Percentiles rank a stretch among this genome's conserved stretches.
These are phyloP conservation scores for Phrynocephalus forsythii DNA, from an alignment of 2,797 vertebrate genomes.

Conservation along the genomic window DNA sequence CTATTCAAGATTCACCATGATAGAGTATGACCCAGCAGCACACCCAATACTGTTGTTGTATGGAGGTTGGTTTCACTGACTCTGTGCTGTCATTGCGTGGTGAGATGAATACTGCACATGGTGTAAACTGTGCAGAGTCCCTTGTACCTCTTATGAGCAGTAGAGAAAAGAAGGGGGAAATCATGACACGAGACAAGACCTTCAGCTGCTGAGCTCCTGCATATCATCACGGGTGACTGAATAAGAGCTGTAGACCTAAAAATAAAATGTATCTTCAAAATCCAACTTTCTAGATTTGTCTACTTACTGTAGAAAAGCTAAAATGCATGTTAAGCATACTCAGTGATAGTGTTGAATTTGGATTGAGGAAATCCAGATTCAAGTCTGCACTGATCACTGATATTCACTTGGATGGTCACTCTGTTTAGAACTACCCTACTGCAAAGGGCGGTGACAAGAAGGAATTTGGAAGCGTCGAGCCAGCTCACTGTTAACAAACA, in stretches of 20 bases:
- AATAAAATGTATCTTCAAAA: not conserved
- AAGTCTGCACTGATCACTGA: too few relatives aligned
- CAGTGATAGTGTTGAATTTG: not conserved
- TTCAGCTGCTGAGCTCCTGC: too few relatives aligned
- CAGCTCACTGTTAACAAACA: too few relatives aligned
- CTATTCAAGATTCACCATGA: constrained; percentile 40
- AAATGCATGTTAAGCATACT: too few relatives aligned
- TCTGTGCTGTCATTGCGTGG: not conserved
- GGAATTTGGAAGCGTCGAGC: too few relatives aligned
- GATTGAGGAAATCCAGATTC: not conserved
- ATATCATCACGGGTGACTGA: not conserved
- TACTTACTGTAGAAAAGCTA: not conserved
- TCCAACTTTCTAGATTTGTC: not conserved
- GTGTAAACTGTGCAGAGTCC: not conserved
- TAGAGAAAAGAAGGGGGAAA: not conserved
- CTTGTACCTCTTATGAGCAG: not conserved
- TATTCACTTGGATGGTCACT: too few relatives aligned
- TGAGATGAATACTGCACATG: not conserved
- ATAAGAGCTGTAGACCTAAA: not conserved
- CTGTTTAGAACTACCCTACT: too few relatives aligned
- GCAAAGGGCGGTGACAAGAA: too few relatives aligned
- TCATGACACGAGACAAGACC: too few relatives aligned
- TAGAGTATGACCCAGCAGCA: not conserved
- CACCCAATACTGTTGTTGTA: not conserved
- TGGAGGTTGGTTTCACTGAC: not conserved